phyloP scores from a whole-genome alignment of 2,113 vertebrate species.

The Hoplias malabaricus region DNA sequence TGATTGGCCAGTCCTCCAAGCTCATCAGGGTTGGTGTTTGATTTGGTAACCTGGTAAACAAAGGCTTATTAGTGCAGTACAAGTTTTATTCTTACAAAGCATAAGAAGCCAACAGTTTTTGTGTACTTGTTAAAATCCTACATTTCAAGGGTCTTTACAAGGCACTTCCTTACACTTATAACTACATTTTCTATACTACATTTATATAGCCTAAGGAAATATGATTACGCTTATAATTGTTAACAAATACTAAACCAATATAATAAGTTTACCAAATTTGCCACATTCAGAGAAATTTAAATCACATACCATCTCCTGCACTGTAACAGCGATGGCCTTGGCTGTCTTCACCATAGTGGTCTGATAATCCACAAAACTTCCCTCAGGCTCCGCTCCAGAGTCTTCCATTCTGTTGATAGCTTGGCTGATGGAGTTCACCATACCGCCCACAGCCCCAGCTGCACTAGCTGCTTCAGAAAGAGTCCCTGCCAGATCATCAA shows the following conservation, averaged over 20 bases:
- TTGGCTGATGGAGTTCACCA: constrained; percentile 95
- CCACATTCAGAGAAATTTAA: neutral
- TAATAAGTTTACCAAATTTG: neutral
- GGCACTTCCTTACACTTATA: too few relatives aligned
- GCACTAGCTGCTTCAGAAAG: constrained; percentile 90
- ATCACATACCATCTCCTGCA: constrained; percentile 91
- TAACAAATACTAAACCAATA: too few relatives aligned
- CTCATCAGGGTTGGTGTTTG: constrained; percentile 91
- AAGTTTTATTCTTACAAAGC: too few relatives aligned
- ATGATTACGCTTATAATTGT: too few relatives aligned
- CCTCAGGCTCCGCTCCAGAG: constrained; percentile 83
- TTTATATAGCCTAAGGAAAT: too few relatives aligned
- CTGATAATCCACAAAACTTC: constrained; percentile 97
- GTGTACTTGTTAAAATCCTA: too few relatives aligned
- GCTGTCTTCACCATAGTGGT: constrained; percentile 98
- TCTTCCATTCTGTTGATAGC: constrained; percentile 95
- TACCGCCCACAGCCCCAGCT: constrained; percentile 90
- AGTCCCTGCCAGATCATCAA: constrained; percentile 90
- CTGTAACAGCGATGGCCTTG: constrained; percentile 94
- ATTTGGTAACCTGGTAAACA: constrained; percentile 89
- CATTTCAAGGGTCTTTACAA: too few relatives aligned
- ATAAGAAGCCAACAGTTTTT: too few relatives aligned
- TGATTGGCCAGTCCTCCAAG: constrained; percentile 91
- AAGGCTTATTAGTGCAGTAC: too few relatives aligned
- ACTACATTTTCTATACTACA: too few relatives aligned